Evolutionary conservation across 2,113 vertebrate genomes (phyloP), one percentile per base, ranked within the genome.

Genomic region (Lota lota): DNA sequence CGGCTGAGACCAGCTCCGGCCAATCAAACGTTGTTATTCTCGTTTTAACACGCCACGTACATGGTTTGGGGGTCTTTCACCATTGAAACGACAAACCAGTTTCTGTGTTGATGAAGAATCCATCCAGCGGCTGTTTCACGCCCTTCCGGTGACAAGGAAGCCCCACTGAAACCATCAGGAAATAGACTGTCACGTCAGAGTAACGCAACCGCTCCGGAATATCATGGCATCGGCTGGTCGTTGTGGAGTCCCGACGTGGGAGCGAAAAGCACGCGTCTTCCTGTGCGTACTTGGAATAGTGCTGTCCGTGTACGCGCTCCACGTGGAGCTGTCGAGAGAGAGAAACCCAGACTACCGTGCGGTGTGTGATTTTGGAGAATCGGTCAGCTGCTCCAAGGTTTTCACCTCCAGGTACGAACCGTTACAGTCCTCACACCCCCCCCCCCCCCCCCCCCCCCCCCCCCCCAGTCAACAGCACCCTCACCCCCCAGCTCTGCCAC

Each of bases 321-420:
- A 95, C 73, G 94, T 95, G 47, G 92, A 94, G 81, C 69, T 90
- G 18, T 93, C 93, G 50, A 72, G 81, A 36, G 93, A 93, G 77
- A 84, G 70, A 4, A 76, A 95, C 78, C 87, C 92, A 2, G 74
- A 73, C 14, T 95, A 95, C 83, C 84, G 81, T 20, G 93, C 93
- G 1, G 88, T 94, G 91, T 95, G 94, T 57, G 93, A 95, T 77
- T 79, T 95, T 58, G 93, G 86, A 47, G 84, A 89, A 14, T 89
- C 90, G 1, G 86, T 94, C 63, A 95, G 93, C 91, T 95, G 94
- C 88, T 95, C 94, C 65, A 93, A 91, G 63, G 93, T 94, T 14
- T 95, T 95, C 64, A 93, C 91, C 19, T 95, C 93, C 81, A 94
- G 93, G 94, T 95, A 78, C 40, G 8, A 12, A 17, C 24, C 68